phyloP scores from a whole-genome alignment of 1,140 invertebrate genomes.

The Pantala flavescens region DNA sequence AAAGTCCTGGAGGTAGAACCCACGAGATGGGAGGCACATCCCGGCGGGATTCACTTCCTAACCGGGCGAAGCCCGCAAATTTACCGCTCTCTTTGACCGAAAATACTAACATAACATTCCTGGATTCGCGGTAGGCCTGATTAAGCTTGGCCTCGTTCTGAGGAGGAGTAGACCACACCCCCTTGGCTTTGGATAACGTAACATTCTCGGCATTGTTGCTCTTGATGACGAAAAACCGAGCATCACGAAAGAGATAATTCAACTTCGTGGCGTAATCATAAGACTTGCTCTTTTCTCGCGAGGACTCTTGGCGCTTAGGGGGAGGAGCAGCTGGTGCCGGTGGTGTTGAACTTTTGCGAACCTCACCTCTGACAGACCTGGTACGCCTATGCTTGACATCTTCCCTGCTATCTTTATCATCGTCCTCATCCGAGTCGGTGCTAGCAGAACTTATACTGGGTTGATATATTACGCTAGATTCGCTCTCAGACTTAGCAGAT shows the following conservation, averaged over 20 bases:
- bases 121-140: conserved; percentile 80
- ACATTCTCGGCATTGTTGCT: conserved; percentile 97
- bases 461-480: conserved; percentile 11
- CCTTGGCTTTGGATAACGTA: conserved; percentile 84
- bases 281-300: not conserved
- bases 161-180: conserved; percentile 94
- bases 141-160: conserved; percentile 95
- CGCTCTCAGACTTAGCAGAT: conserved; percentile 10
- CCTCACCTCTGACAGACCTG: not conserved
- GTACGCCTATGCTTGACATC: not conserved
- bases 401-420: not conserved
- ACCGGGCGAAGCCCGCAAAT: conserved; percentile 73
- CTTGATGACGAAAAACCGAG: conserved; percentile 94
- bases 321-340: not conserved
- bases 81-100: conserved; percentile 96
- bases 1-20: conserved; percentile 91
- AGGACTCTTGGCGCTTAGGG: not conserved
- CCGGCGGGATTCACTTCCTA: conserved; percentile 76
- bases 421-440: not conserved
- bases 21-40: conserved; percentile 86
- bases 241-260: conserved; percentile 90
- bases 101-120: conserved; percentile 93
- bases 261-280: conserved; percentile 74
- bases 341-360: not conserved
- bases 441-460: conserved; percentile 9